phyloP scores from a whole-genome alignment of 1,140 invertebrate genomes.

The Drosophila serrata region DNA sequence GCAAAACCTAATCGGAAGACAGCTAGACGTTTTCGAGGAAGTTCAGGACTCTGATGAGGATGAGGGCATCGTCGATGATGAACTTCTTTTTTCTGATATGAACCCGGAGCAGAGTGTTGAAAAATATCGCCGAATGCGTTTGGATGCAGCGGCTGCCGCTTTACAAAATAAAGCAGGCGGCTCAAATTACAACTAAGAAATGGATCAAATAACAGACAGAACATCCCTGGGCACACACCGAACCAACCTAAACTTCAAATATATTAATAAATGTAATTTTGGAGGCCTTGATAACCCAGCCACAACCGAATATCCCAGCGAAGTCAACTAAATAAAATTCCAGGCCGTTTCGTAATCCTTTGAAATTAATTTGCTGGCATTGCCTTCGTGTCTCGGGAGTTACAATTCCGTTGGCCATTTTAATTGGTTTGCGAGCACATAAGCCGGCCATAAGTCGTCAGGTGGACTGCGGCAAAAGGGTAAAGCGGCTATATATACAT shows the following conservation, averaged over 20 bases:
- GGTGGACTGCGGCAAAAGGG: conserved; percentile 44
- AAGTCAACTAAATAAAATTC: conserved; percentile 37
- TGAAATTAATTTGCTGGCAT: conserved; percentile 72
- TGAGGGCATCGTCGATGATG: not conserved
- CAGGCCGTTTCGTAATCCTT: conserved; percentile 47
- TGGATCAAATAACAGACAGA: not conserved
- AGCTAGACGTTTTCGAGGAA: not conserved
- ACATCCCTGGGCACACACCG: too few relatives aligned
- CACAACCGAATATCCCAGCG: conserved; percentile 27
- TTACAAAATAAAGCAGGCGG: not conserved
- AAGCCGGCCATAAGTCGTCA: conserved; percentile 73
- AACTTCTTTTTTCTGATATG: not conserved
- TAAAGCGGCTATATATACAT: conserved; percentile 20
- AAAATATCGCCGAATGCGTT: conserved; percentile 10
- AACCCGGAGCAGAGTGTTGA: conserved; percentile 39
- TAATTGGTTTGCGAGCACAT: conserved; percentile 77
- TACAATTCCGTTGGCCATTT: conserved; percentile 69
- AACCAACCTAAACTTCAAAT: not conserved
- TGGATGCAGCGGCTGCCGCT: not conserved
- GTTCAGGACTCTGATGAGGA: not conserved
- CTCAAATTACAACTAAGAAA: not conserved
- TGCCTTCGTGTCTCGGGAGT: conserved; percentile 34
- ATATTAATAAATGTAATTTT: not conserved
- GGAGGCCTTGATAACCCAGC: not conserved
- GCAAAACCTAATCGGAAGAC: not conserved